Evolutionary conservation across 1,140 invertebrate genomes (phyloP).

Genomic region (Drosophila kepulauana): DNA sequence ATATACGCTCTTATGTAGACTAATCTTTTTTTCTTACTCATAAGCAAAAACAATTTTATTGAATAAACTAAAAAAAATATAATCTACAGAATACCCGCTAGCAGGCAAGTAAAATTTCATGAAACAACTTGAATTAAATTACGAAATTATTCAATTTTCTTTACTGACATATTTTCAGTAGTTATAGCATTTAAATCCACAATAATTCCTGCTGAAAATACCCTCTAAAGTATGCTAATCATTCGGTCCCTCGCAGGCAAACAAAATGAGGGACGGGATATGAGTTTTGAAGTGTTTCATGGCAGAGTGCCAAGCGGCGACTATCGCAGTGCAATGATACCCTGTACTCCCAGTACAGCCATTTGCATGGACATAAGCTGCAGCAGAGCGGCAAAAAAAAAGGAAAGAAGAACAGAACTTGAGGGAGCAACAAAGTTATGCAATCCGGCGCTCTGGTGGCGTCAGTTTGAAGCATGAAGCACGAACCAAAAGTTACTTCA

Average conservation of each 20-base stretch:
- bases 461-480: slow-evolving; percentile 44
- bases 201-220: background rate
- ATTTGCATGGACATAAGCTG: background rate
- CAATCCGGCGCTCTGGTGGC: slow-evolving; percentile 2
- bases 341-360: slow-evolving; percentile 7
- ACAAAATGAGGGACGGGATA: background rate
- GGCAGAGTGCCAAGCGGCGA: too few species aligned
- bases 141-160: too few species aligned
- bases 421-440: slow-evolving; percentile 25
- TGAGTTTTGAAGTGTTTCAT: background rate
- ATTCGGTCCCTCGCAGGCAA: background rate
- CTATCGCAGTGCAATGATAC: background rate
- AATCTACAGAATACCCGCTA: too few species aligned
- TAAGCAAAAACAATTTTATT: too few species aligned
- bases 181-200: too few species aligned
- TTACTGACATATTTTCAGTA: too few species aligned
- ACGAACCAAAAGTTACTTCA: slow-evolving; percentile 65
- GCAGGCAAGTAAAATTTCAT: too few species aligned
- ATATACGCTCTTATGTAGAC: too few species aligned
- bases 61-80: too few species aligned
- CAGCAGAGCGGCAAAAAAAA: background rate
- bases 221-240: background rate
- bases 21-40: too few species aligned
- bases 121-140: too few species aligned
- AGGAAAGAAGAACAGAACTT: background rate